Evolutionary conservation across 1,140 invertebrate species (phyloP), one percentile per base, ranked within the genome.

Genomic region (Panagrolaimus sp.): DNA sequence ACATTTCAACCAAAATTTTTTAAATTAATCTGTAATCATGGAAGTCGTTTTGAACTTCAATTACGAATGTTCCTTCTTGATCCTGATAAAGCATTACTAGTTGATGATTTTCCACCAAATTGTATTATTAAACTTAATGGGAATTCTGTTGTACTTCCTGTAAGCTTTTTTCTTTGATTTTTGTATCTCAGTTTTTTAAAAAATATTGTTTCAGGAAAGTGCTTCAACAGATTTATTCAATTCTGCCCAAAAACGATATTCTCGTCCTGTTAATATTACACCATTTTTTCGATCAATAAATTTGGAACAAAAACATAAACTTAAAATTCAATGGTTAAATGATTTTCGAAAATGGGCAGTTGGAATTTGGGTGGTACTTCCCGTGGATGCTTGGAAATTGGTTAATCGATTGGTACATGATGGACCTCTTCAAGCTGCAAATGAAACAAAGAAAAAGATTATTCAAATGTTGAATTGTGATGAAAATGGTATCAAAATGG

Each of bases 211-310:
- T 38, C 31, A 4, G 2, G 31, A 38, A 38, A 2, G 2, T 38
- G 31, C 31, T 38, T 85, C 94, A 94, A 64, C 96, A 92, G 72
- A 97, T 95, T 85, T 94, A 96, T 84, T 92, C 92, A 13, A 92
- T 92, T 64, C 92, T 93, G 31, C 95, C 98, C 91, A 94, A 63
- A 96, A 96, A 85, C 87, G 96, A 70, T 93, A 93, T 14, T 92
- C 93, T 13, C 87, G 92, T 63, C 95, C 95, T 0, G 91, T 98
- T 0, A 96, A 98, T 84, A 92, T 98, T 62, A 96, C 94, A 7
- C 88, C 89, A 14, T 87, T 92, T 71, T 90, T 93, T 45, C 31
- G 7, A 38, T 53, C 72, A 1, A 5, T 47, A 51, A 7, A 43
- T 14, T 7, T 38, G 11, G 46, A 11, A 1, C 44, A 43, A n/a